A percentile compares a stretch with the other conserved stretches of the same genome.
Evolutionary conservation across 2,113 vertebrate genomes (phyloP).

Genomic region (Oophaga pumilio): DNA sequence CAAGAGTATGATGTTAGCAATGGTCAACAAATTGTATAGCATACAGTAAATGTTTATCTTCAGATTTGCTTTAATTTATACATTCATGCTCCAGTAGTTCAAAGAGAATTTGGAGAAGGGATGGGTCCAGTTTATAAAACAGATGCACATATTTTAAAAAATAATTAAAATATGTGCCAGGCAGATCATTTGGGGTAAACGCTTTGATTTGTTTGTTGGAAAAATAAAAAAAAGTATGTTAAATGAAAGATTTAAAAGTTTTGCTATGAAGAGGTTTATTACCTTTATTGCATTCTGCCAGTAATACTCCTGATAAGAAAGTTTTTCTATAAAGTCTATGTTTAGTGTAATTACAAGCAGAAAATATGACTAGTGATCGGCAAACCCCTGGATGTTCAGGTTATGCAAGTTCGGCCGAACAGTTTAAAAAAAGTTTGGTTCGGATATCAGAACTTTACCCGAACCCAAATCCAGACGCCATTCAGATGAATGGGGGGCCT

Average conservation of each 20-base stretch:
- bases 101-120: slow-evolving; percentile 60
- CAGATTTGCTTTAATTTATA: slow-evolving; percentile 64
- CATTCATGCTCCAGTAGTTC: slow-evolving; percentile 64
- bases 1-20: slow-evolving; percentile 64
- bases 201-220: not conserved
- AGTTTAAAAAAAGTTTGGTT: no score
- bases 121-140: slow-evolving; percentile 13
- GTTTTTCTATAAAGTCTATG: no score
- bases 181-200: not conserved
- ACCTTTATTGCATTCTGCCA: not conserved
- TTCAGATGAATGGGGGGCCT: no score
- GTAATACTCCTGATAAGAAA: not conserved
- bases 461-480: no score
- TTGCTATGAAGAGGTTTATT: not conserved
- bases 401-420: no score
- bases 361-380: no score
- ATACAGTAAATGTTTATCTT: slow-evolving; percentile 67
- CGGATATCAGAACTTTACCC: no score
- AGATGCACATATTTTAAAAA: not conserved
- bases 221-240: not conserved
- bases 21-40: slow-evolving; percentile 64
- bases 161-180: slow-evolving; percentile 10
- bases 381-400: no score
- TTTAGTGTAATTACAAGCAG: no score
- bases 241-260: not conserved